Evolutionary conservation across 2,797 vertebrate species (phyloP), one percentile per base, ranked within the genome.

Genomic region (Sebastolobus altivelis): DNA sequence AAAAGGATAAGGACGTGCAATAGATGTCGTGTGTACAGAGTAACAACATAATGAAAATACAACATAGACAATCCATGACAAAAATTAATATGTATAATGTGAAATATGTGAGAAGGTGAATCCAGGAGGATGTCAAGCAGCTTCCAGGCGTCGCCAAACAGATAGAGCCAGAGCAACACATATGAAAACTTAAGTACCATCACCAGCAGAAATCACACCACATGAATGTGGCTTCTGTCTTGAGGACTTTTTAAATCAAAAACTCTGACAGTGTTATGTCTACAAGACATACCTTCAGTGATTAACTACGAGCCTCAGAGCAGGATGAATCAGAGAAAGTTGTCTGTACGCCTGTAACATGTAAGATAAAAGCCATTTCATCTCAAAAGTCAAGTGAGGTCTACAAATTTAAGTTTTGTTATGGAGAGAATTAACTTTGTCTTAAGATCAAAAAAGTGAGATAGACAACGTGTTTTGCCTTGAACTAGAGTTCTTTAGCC

Each of bases 191-290:
- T 68, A 81, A 2, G 10, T 35, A 16, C 43, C 27, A 71, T 52
- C 61, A 18, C 20, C 18, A 52, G 4, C 27, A 58, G 20, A 66
- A 54, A 66, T 65, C 58, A 1, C 46, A 27, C 25, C 2, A 27
- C 29, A 27, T 29, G 11, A 63, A 72, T 13, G 31, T 3, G 20
- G 62, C 54, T 52, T 80, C 25, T 5, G 40, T 40, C 52, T 62
- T 37, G 49, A 84, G 62, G 54, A 38, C 31, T 60, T 77, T 79
- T 76, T 75, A 80, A 90, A 84, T 80, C 67, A 78, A 77, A 35
- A 8, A 4, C 3, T 40, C 22, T 77, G 76, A 82, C 77, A 84
- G 46, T 90, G 84, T 91, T 85, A 70, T 85, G 82, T 87, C 82
- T 84, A 70, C 40, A 40, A 55, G 71, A 79, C 72, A 82, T 72